Percentiles rank a stretch among this genome's conserved stretches.
Conservation (phyloP, 2,888 invertebrate genomes). For the Hemistola chrysoprasaria region DNA sequence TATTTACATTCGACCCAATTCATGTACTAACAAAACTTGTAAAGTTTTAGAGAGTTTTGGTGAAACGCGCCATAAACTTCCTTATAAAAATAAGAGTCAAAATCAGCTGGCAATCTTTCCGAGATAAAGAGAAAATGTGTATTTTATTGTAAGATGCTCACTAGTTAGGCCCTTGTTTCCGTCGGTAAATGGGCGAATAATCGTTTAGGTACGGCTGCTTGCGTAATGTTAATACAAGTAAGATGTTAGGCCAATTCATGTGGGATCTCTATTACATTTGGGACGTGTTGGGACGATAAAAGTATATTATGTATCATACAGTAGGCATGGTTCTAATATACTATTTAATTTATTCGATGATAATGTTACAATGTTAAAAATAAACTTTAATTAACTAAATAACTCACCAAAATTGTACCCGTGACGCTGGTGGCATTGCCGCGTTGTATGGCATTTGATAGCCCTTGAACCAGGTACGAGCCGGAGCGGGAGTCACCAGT, state of each 20-base stretch:
- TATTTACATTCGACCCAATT: constrained; percentile 17
- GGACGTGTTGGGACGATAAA: too few relatives aligned
- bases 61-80: constrained; percentile 1
- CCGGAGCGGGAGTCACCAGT: too few relatives aligned
- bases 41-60: constrained; percentile 14
- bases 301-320: too few relatives aligned
- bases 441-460: too few relatives aligned
- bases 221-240: constrained; percentile 17
- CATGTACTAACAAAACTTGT: constrained; percentile 7
- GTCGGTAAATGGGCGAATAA: constrained; percentile 17
- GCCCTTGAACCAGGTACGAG: too few relatives aligned
- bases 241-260: constrained; percentile 15
- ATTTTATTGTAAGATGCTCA: constrained; percentile 13
- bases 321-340: too few relatives aligned
- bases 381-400: too few relatives aligned
- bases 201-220: constrained; percentile 18
- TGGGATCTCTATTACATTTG: constrained; percentile 9
- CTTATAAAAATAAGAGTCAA: background rate
- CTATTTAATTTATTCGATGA: too few relatives aligned
- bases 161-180: constrained; percentile 15
- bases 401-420: too few relatives aligned
- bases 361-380: too few relatives aligned
- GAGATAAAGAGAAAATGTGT: constrained; percentile 7
- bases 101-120: constrained; percentile 22
- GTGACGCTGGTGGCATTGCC: too few relatives aligned